Evolutionary conservation across 2,888 invertebrate species (phyloP), one percentile per base, ranked within the genome.

Genomic region (Tanytarsus gracilentus): DNA sequence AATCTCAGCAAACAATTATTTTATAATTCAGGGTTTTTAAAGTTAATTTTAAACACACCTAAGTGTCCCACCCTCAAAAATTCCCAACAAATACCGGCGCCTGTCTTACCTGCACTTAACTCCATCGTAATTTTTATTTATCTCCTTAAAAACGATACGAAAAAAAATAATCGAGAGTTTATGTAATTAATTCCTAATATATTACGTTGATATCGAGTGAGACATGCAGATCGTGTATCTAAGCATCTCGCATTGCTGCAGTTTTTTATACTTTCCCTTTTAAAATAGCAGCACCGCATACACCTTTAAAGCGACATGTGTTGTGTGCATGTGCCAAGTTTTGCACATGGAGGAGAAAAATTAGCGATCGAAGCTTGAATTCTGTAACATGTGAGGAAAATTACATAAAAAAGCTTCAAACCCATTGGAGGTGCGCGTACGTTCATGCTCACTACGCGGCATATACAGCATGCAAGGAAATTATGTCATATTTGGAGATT

Each of bases 221-320:
- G 14, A 40, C 21, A 40, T 40, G 18, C 16, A 4, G 36, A 36
- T 36, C 36, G 36, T 36, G 36, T 36, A 36, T 36, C 36, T 36
- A 36, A 36, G 16, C 36, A 36, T 49, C 26, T 30, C 23, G 16
- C 33, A 55, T 7, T 39, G 39, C 39, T 40, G 21, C 36, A 6
- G 6, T 49, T 26, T 53, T 33, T 55, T 55, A 40, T 25, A 55
- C 55, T 55, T 55, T 55, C 55, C 55, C 55, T 55, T 55, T 55
- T 55, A 7, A 27, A 55, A 55, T 40, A 40, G 33, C 39, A 26
- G 39, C 21, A n/a, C 18, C 7, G 23, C 16, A 44, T 18, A 44
- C 16, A 44, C 8, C 11, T 8, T 18, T 33, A 18, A 16, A n/a
- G n/a, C n/a, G n/a, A n/a, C n/a, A n/a, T n/a, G n/a, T n/a, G n/a